Percentiles rank a stretch among this genome's conserved stretches.
These are phyloP conservation scores for Microcebus ravelobensis DNA, from an alignment of 2,113 vertebrate species.

Conservation along the genomic window DNA sequence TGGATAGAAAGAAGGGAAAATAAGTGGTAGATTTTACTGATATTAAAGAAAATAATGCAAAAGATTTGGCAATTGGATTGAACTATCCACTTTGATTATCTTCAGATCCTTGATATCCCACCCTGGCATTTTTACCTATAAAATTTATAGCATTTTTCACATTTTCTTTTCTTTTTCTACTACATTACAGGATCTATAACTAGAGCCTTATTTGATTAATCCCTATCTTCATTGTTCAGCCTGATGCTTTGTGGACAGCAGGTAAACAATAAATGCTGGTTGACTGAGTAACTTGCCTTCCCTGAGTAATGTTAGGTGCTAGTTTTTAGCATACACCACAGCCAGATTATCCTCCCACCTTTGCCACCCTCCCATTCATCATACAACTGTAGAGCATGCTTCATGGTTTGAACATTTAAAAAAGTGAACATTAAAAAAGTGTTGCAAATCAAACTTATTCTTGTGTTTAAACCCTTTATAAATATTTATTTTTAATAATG, in stretches of 20 bases:
- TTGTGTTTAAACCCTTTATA: conserved; percentile 14
- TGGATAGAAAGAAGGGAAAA: not conserved
- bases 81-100: not conserved
- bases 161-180: conserved; percentile 23
- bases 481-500: conserved; percentile 37
- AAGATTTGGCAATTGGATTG: not conserved
- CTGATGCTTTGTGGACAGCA: not conserved
- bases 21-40: not conserved
- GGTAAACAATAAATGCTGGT: not conserved
- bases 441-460: conserved; percentile 1
- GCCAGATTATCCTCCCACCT: not conserved
- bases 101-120: not conserved
- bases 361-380: not conserved
- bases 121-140: not conserved
- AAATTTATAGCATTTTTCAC: not conserved
- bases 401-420: not conserved
- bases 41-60: not conserved
- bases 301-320: not conserved
- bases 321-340: not conserved
- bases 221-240: not conserved
- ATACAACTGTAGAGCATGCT: not conserved
- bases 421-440: not conserved
- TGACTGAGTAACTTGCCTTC: not conserved
- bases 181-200: not conserved
- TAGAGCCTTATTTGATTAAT: not conserved